Evolutionary conservation across 2,797 vertebrate genomes (phyloP).

Genomic region (Poecilia velifera): DNA sequence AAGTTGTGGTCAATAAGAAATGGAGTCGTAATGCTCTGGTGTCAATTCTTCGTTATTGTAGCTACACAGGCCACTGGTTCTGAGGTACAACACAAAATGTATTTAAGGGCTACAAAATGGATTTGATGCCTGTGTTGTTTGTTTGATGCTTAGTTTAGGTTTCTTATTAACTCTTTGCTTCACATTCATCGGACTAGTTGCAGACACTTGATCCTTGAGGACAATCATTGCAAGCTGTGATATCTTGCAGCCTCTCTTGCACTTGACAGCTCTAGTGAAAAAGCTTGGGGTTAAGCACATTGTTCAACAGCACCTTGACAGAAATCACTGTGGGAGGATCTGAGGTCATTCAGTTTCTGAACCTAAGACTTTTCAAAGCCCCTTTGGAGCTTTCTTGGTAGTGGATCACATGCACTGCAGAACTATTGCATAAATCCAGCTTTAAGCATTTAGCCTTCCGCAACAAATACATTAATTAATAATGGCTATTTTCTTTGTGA

Average conservation of each 20-base stretch:
- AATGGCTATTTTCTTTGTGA: not conserved
- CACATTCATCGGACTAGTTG: slow-evolving; percentile 56
- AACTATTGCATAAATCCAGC: not conserved
- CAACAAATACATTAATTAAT: not conserved
- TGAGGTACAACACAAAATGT: not conserved
- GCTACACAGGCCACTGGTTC: not conserved
- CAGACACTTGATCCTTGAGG: slow-evolving; percentile 56
- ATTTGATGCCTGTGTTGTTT: slow-evolving; percentile 14
- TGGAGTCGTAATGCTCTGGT: not conserved
- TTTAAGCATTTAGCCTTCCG: not conserved
- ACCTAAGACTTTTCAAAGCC: slow-evolving; percentile 17
- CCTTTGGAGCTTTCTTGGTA: slow-evolving; percentile 4
- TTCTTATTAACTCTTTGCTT: slow-evolving; percentile 44
- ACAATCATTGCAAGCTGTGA: slow-evolving; percentile 51
- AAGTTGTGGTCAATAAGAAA: not conserved
- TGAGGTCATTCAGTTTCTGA: slow-evolving; percentile 41
- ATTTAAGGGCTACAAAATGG: not conserved
- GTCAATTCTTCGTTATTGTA: not conserved
- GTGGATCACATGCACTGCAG: slow-evolving; percentile 6
- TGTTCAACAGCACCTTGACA: slow-evolving; percentile 63
- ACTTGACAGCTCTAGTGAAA: slow-evolving; percentile 52
- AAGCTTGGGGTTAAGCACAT: slow-evolving; percentile 53
- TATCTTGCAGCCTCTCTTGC: slow-evolving; percentile 52
- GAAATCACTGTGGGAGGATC: slow-evolving; percentile 48
- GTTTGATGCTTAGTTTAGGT: slow-evolving; percentile 10